These are phyloP conservation scores for Tachycineta bicolor DNA, from an alignment of 2,113 vertebrate species.

Conservation along the genomic window DNA sequence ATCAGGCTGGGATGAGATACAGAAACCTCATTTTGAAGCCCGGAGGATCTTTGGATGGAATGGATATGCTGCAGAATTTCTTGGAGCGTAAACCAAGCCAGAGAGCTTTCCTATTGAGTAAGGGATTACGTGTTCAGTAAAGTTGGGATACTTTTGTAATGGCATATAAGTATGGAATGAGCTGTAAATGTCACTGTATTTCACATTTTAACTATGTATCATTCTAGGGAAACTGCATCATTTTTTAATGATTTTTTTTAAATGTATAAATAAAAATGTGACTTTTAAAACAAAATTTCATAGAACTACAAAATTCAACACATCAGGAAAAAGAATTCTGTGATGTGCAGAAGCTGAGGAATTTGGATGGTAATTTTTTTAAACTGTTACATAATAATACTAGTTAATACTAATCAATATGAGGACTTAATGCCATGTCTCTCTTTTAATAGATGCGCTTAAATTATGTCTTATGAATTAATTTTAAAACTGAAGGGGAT, in stretches of 20 bases:
- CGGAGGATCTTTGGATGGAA: slow-evolving; percentile 89
- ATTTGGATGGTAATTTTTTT: background rate
- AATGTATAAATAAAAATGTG: slow-evolving; percentile 14
- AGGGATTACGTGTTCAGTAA: slow-evolving; percentile 80
- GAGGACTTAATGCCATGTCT: background rate
- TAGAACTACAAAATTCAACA: background rate
- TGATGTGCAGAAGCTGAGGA: background rate
- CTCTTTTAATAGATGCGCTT: background rate
- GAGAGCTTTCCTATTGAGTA: slow-evolving; percentile 90
- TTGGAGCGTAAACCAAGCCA: slow-evolving; percentile 86
- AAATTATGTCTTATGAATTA: background rate
- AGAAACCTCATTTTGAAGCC: slow-evolving; percentile 88
- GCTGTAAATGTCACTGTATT: slow-evolving; percentile 29
- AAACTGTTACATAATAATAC: background rate
- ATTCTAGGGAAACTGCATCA: background rate
- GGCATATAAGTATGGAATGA: slow-evolving; percentile 11
- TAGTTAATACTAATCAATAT: background rate
- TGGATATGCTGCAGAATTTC: slow-evolving; percentile 89
- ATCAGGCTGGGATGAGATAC: slow-evolving; percentile 91
- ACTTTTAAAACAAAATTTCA: background rate
- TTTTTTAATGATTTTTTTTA: slow-evolving; percentile 15
- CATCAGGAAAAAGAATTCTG: background rate
- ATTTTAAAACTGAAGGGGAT: background rate
- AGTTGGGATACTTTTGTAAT: slow-evolving; percentile 26
- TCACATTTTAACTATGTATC: slow-evolving; percentile 1